These are phyloP conservation scores for Caenorhabditis zanzibari DNA, from an alignment of 2,888 invertebrate species.

Conservation along the genomic window DNA sequence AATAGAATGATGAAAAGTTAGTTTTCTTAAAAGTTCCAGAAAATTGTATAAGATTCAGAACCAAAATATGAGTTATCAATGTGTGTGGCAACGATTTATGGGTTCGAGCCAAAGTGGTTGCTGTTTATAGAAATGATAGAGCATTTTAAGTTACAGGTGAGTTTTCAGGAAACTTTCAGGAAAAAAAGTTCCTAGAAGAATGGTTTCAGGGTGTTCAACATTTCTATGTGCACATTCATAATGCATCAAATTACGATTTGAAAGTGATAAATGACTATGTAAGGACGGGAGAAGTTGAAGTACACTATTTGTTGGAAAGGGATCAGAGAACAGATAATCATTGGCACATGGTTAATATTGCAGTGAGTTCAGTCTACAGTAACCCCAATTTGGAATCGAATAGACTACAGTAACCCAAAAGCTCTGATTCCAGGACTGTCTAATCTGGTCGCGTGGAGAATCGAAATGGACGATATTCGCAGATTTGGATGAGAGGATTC, in stretches of 20 bases:
- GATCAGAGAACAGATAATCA: conserved; percentile 7
- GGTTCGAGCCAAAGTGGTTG: conserved; percentile 56
- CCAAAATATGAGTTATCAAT: conserved; percentile 48
- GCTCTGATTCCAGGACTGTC: conserved; percentile 23
- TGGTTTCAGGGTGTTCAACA: conserved; percentile 46
- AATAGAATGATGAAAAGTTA: conserved; percentile 28
- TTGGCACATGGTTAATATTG: conserved; percentile 36
- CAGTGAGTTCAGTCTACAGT: not conserved
- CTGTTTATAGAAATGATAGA: conserved; percentile 43
- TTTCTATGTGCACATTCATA: conserved; percentile 47
- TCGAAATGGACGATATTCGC: conserved; percentile 46
- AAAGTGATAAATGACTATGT: conserved; percentile 47
- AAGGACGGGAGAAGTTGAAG: conserved; percentile 54
- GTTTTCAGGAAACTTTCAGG: not conserved
- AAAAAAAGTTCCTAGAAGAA: no score
- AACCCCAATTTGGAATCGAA: no score
- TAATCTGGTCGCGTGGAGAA: conserved; percentile 7
- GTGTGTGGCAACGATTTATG: conserved; percentile 51
- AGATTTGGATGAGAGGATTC: conserved; percentile 34
- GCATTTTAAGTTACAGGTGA: conserved; percentile 53
- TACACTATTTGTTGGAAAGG: conserved; percentile 28
- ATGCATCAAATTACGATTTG: conserved; percentile 26
- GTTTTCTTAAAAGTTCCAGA: not conserved
- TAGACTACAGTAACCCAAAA: not conserved
- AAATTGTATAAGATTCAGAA: conserved; percentile 2